These are phyloP conservation scores for Hoplostethus atlanticus DNA, from an alignment of 2,797 vertebrate genomes.

Conservation along the genomic window DNA sequence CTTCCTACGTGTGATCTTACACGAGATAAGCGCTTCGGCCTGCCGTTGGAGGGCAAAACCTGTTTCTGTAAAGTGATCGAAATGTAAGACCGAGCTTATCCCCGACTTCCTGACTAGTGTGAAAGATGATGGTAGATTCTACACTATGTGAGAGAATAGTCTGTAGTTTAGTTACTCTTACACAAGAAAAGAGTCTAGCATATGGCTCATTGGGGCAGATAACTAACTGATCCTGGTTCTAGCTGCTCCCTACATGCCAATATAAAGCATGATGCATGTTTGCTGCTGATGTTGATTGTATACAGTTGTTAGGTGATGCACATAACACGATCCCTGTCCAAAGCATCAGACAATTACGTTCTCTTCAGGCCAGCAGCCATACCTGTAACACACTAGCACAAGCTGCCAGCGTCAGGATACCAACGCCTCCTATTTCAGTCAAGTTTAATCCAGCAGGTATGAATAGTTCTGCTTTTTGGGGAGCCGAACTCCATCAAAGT, in stretches of 20 bases:
- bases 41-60: not conserved
- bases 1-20: conserved; percentile 18
- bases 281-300: not conserved
- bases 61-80: not conserved
- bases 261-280: not conserved
- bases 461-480: conserved; percentile 3
- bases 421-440: not conserved
- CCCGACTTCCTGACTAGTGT: not conserved
- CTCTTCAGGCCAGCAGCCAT: not conserved
- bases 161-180: not conserved
- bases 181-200: not conserved
- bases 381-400: not conserved
- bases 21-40: conserved; percentile 4
- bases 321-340: conserved; percentile 12
- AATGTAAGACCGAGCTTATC: conserved; percentile 12
- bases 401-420: conserved; percentile 2
- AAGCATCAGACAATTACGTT: conserved; percentile 18
- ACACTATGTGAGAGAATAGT: not conserved
- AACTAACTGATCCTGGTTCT: not conserved
- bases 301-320: not conserved
- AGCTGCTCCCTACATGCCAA: not conserved
- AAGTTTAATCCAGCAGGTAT: not conserved
- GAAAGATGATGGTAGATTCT: conserved; percentile 5
- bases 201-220: conserved; percentile 13
- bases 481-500: not conserved